Conservation (phyloP, 2,113 vertebrate genomes). For the Okapia johnstoni region DNA sequence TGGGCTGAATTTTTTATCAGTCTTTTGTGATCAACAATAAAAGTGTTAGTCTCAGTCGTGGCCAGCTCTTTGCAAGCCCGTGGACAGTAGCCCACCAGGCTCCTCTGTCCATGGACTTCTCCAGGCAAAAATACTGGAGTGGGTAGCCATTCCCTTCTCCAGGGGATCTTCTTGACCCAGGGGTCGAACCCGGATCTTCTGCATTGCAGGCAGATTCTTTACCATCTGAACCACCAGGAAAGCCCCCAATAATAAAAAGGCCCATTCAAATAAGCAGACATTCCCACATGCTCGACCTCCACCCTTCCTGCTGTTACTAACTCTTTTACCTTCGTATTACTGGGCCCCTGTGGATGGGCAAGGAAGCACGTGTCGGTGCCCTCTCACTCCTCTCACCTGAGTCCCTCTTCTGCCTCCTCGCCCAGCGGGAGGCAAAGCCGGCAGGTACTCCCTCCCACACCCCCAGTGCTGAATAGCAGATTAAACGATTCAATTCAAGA, state of each 20-base stretch:
- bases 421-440: not conserved
- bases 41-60: not conserved
- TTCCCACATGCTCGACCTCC: not conserved
- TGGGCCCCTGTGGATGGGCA: not conserved
- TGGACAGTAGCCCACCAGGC: not conserved
- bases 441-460: not conserved
- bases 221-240: not conserved
- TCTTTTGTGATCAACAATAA: not conserved
- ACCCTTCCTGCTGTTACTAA: not conserved
- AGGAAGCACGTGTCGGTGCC: not conserved
- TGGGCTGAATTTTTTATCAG: not conserved
- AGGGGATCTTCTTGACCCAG: not conserved
- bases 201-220: not conserved
- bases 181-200: not conserved
- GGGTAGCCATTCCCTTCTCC: not conserved
- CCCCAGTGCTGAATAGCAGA: slow-evolving; percentile 1
- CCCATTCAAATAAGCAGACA: not conserved
- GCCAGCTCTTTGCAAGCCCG: not conserved
- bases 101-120: not conserved
- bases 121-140: not conserved
- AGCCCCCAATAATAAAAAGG: not conserved
- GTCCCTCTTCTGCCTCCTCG: not conserved
- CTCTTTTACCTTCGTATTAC: not conserved
- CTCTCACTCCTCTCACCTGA: not conserved
- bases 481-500: slow-evolving; percentile 30